phyloP scores from a whole-genome alignment of 2,888 invertebrate genomes.

The Teleiodes luculella region DNA sequence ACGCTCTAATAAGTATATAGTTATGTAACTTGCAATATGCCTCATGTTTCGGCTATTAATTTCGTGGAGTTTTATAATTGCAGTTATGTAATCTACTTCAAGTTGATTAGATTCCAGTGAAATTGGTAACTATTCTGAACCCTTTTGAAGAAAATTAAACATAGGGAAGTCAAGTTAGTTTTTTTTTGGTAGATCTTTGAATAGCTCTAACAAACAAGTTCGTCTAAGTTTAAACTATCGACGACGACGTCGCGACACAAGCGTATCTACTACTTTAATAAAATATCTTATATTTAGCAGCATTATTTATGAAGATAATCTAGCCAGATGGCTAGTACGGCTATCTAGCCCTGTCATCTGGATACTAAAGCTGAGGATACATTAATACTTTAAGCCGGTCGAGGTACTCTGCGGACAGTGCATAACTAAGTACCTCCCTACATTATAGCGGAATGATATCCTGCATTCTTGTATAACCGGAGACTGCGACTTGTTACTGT shows the following conservation, averaged over 20 bases:
- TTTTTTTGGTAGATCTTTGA: too few species aligned
- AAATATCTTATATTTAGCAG: too few species aligned
- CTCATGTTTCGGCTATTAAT: conserved; percentile 47
- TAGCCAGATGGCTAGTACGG: too few species aligned
- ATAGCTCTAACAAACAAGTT: too few species aligned
- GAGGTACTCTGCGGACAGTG: neutral
- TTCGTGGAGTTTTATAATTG: conserved; percentile 34
- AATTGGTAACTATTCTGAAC: neutral
- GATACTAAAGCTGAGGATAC: too few species aligned
- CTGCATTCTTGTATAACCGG: conserved; percentile 3
- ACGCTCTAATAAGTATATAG: conserved; percentile 28
- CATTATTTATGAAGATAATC: too few species aligned
- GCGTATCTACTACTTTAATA: too few species aligned
- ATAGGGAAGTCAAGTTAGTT: too few species aligned
- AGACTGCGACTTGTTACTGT: neutral
- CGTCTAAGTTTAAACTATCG: too few species aligned
- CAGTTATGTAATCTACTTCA: conserved; percentile 30
- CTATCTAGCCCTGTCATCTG: too few species aligned
- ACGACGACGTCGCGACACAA: too few species aligned
- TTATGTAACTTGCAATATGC: conserved; percentile 51
- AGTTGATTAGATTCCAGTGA: neutral
- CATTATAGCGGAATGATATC: neutral
- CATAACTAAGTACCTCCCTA: neutral
- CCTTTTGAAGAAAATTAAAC: too few species aligned
- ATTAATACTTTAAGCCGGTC: neutral